Conservation (phyloP, 2,888 invertebrate genomes). For the Sinotaia quadrata region DNA sequence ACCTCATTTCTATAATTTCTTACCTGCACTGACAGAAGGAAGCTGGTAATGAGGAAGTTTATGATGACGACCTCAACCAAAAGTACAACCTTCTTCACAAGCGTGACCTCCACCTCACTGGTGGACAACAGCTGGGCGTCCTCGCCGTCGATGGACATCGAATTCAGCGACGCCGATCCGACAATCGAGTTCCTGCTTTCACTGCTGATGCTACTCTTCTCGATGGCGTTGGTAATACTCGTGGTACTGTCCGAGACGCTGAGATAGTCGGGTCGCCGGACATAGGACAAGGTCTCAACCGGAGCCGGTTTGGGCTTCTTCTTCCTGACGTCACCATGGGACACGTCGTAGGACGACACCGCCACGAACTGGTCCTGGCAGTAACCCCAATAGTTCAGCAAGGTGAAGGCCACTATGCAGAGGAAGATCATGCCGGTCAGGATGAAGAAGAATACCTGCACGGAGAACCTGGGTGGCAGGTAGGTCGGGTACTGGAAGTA, state of each 20-base stretch:
- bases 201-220: neutral
- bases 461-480: slow-evolving; percentile 76
- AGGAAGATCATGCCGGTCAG: slow-evolving; percentile 78
- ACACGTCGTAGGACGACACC: neutral
- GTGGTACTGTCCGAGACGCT: neutral
- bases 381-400: slow-evolving; percentile 73
- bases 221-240: neutral
- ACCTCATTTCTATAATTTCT: neutral
- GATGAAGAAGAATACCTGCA: slow-evolving; percentile 77
- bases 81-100: slow-evolving; percentile 17
- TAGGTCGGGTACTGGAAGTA: slow-evolving; percentile 46
- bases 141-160: too few relatives aligned
- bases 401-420: slow-evolving; percentile 78
- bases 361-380: slow-evolving; percentile 28
- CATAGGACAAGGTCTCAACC: neutral
- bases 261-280: neutral
- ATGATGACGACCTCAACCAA: slow-evolving; percentile 27
- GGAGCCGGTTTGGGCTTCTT: neutral
- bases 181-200: neutral
- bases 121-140: too few relatives aligned
- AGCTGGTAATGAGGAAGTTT: slow-evolving; percentile 37
- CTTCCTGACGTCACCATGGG: neutral
- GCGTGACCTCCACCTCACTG: neutral
- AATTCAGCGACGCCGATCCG: too few relatives aligned
- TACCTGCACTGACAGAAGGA: slow-evolving; percentile 73